Base-by-base conservation (phyloP, 2,113 vertebrate genomes). In the Pelodiscus sinensis region DNA sequence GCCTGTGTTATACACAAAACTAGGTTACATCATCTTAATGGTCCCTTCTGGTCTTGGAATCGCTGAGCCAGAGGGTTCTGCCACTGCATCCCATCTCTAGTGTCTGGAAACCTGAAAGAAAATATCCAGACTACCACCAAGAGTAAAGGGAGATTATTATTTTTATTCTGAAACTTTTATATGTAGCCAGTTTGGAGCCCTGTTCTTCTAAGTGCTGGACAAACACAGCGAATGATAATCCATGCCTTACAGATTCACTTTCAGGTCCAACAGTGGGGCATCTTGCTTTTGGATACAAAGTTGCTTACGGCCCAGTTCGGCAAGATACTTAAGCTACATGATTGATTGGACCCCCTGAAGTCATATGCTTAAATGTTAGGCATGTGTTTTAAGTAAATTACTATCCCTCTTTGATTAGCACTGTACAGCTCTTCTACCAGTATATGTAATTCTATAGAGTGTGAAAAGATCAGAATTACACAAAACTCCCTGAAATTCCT, bases 321-420 rank as follows among this genome's bases (percentile, higher is more conserved):
- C 44, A 71, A 57, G n/a, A 82, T 75, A 1, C 9, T 87, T 12
- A 55, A 89, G 44, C 19, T n/a, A 7, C 31, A 51, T 1, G 1
- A 52, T 62, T 1, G 1, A 52, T 62, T 1, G 0, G 21, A 0
- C 0, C 24, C 18, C 21, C 29, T 75, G 84, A 79, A 78, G 31
- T 27, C 52, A 50, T 82, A 88, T 2, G 2, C 27, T 44, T 60
- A 75, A 78, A 73, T 19, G 15, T 27, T 79, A 56, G 75, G 51
- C 54, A 57, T 21, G 31, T 51, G 71, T 0, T 86, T 58, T 51
- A 86, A 44, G 44, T 44, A 44, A 44, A 44, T 44, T 27, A 5
- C 5, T 44, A 44, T 44, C 44, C 44, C 24, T 50, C 73, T 24
- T 25, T 25, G 38, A 4, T 77, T 77, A 24, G 38, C 22, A 77